These are phyloP conservation scores for Zaprionus capensis DNA, from an alignment of 1,140 invertebrate genomes.

Conservation along the genomic window DNA sequence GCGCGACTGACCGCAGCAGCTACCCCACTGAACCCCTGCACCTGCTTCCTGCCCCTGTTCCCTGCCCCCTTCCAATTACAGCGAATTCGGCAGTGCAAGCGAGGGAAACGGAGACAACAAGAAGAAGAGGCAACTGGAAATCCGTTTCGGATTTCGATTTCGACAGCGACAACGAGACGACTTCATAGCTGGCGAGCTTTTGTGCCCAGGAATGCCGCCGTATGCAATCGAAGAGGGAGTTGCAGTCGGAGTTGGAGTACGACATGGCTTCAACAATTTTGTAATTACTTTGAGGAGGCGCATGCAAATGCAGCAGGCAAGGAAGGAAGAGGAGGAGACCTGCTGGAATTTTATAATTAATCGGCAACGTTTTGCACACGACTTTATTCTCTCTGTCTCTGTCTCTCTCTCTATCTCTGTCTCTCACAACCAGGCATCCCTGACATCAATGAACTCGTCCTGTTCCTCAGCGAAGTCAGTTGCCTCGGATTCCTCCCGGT, in stretches of 20 bases:
- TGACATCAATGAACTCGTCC: conserved; percentile 77
- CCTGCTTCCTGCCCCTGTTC: neutral
- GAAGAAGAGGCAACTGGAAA: conserved; percentile 46
- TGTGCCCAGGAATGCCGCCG: conserved; percentile 39
- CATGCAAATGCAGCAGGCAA: conserved; percentile 50
- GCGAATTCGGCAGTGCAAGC: conserved; percentile 47
- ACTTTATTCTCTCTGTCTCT: conserved; percentile 61
- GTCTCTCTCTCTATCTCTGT: neutral
- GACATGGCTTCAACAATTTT: conserved; percentile 64
- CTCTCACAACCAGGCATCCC: conserved; percentile 69
- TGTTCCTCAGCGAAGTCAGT: conserved; percentile 69
- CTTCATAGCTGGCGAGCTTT: conserved; percentile 41
- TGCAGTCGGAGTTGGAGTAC: conserved; percentile 11
- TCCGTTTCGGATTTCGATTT: conserved; percentile 42
- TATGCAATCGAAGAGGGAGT: neutral
- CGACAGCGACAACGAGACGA: conserved; percentile 42
- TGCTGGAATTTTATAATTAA: conserved; percentile 79
- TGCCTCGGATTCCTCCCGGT: conserved; percentile 50
- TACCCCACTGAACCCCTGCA: neutral
- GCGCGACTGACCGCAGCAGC: conserved; percentile 46
- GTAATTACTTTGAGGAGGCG: conserved; percentile 58
- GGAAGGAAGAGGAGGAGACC: neutral
- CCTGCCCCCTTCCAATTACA: conserved; percentile 60
- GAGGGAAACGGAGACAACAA: no score
- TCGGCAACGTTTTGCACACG: conserved; percentile 55